Conservation (phyloP, 1,140 invertebrate genomes). For the Spodoptera litura region DNA sequence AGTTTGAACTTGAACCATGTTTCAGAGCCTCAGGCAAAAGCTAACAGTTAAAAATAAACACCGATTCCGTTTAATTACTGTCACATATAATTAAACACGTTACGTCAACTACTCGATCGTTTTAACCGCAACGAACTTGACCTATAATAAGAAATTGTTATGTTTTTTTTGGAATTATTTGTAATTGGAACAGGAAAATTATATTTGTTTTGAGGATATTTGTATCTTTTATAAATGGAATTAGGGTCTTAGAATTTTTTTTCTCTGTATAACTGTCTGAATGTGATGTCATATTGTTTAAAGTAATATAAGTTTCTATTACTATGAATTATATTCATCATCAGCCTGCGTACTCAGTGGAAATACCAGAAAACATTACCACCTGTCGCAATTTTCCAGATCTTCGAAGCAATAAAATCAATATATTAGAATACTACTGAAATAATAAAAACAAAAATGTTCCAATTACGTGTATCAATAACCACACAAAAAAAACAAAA, state of each 20-base stretch:
- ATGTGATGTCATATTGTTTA: too few species aligned
- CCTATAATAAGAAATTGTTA: constrained; percentile 13
- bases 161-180: neutral
- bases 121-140: constrained; percentile 15
- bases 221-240: too few species aligned
- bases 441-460: neutral
- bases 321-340: too few species aligned
- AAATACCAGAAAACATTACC: too few species aligned
- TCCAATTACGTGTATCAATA: neutral
- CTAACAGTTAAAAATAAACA: constrained; percentile 2
- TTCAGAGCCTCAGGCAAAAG: neutral
- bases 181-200: neutral
- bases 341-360: too few species aligned
- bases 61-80: neutral
- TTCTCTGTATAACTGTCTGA: too few species aligned
- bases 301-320: too few species aligned
- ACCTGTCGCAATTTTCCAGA: too few species aligned
- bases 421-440: too few species aligned
- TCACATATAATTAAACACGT: constrained; percentile 3
- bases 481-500: neutral
- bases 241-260: too few species aligned
- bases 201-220: neutral
- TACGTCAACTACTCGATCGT: neutral
- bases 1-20: neutral
- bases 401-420: too few species aligned